Conservation (phyloP, 1,140 invertebrate species). For the Eriosoma lanigerum region DNA sequence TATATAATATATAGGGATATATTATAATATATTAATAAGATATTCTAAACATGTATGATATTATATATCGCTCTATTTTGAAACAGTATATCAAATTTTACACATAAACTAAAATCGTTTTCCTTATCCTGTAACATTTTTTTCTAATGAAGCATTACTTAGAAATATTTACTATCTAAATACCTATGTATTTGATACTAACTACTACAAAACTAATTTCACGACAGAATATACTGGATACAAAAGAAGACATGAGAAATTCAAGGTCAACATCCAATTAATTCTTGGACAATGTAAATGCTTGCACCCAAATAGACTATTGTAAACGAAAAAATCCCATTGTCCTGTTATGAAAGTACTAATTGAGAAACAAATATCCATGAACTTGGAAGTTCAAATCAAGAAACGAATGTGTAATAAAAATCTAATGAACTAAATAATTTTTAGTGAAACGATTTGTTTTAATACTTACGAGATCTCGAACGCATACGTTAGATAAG, state of each 20-base stretch:
- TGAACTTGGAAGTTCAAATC: neutral
- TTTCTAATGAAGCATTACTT: constrained; percentile 2
- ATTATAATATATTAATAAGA: too few species aligned
- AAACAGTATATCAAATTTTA: neutral
- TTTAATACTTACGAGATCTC: constrained; percentile 55
- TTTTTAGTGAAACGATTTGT: neutral
- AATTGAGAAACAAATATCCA: constrained; percentile 41
- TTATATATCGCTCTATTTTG: too few species aligned
- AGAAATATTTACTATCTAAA: neutral
- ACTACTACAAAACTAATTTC: constrained; percentile 41
- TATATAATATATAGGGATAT: too few species aligned
- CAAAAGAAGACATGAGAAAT: constrained; percentile 48
- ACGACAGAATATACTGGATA: constrained; percentile 34
- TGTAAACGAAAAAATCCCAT: constrained; percentile 36
- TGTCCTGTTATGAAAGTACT: constrained; percentile 5
- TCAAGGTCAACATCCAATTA: constrained; percentile 44
- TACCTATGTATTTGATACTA: neutral
- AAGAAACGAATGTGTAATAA: neutral
- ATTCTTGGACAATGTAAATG: constrained; percentile 49
- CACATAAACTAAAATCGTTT: neutral
- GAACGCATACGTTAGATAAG: constrained; percentile 56
- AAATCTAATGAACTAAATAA: constrained; percentile 19
- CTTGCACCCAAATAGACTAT: constrained; percentile 46
- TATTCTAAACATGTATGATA: too few species aligned
- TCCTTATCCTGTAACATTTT: neutral